phyloP scores from a whole-genome alignment of 1,140 invertebrate genomes.

The Anoplophora glabripennis region DNA sequence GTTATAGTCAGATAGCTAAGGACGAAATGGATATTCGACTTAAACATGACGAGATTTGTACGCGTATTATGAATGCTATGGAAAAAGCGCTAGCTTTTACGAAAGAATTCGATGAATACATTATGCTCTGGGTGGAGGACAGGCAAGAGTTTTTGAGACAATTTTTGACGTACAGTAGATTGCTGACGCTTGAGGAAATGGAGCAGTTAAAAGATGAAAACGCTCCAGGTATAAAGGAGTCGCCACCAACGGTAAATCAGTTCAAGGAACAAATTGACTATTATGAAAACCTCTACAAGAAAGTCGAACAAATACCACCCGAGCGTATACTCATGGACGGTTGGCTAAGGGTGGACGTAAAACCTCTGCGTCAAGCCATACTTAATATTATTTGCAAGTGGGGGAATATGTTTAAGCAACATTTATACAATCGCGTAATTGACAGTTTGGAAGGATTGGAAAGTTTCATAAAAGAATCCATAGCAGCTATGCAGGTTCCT shows the following conservation, averaged over 20 bases:
- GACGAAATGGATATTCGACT: conserved; percentile 59
- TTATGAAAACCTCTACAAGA: conserved; percentile 83
- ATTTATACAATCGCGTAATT: conserved; percentile 88
- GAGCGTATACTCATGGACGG: conserved; percentile 37
- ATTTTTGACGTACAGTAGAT: conserved; percentile 83
- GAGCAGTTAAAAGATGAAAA: conserved; percentile 66
- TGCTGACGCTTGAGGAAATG: conserved; percentile 80
- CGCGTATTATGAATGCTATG: conserved; percentile 22
- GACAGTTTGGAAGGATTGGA: conserved; percentile 58
- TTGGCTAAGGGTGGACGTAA: conserved; percentile 67
- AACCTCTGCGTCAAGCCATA: conserved; percentile 85
- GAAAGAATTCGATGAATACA: conserved; percentile 72
- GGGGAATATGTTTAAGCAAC: conserved; percentile 94
- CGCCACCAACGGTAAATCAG: conserved; percentile 77
- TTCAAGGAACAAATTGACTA: conserved; percentile 92
- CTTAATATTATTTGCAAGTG: conserved; percentile 89
- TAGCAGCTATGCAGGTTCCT: conserved; percentile 53
- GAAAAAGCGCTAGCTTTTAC: conserved; percentile 65
- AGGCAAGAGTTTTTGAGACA: conserved; percentile 67
- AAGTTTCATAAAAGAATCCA: conserved; percentile 59
- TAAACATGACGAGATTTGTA: conserved; percentile 48
- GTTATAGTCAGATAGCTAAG: conserved; percentile 46
- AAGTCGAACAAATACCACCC: conserved; percentile 52
- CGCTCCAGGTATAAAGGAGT: conserved; percentile 51
- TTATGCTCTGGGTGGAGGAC: conserved; percentile 89